A percentile compares a stretch with the other conserved stretches of the same genome.
These are phyloP conservation scores for Agrochola lychnidis DNA, from an alignment of 2,888 invertebrate species.

Conservation along the genomic window DNA sequence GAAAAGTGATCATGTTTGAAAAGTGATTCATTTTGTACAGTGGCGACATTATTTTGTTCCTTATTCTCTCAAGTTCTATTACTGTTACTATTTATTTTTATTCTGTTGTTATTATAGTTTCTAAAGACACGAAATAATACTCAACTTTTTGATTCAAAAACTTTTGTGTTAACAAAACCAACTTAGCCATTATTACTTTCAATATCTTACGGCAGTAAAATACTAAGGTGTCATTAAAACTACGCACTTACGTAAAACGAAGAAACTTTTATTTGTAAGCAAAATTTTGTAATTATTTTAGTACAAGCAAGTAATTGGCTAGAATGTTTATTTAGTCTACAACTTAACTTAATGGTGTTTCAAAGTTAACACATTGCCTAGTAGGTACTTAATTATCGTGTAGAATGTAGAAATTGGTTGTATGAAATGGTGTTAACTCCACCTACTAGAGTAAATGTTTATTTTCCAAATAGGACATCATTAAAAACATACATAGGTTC, in stretches of 20 bases:
- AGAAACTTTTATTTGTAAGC: conserved; percentile 4
- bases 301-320: conserved; percentile 65
- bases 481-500: background rate
- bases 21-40: too few relatives aligned
- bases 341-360: conserved; percentile 66
- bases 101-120: conserved; percentile 9
- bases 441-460: conserved; percentile 29
- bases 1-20: background rate
- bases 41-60: conserved; percentile 7
- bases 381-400: conserved; percentile 54
- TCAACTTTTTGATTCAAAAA: conserved; percentile 30
- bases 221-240: conserved; percentile 8
- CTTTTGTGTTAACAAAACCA: conserved; percentile 17
- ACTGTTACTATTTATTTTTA: conserved; percentile 16
- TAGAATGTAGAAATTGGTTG: conserved; percentile 49
- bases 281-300: conserved; percentile 64
- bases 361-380: conserved; percentile 66
- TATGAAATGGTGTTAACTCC: conserved; percentile 21
- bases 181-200: background rate
- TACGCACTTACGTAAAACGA: background rate
- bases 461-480: conserved; percentile 21
- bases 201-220: background rate
- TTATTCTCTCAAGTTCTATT: background rate
- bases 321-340: conserved; percentile 72
- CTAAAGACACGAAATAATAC: background rate